Conservation (phyloP, 2,888 invertebrate genomes). For the Eledona agricola region DNA sequence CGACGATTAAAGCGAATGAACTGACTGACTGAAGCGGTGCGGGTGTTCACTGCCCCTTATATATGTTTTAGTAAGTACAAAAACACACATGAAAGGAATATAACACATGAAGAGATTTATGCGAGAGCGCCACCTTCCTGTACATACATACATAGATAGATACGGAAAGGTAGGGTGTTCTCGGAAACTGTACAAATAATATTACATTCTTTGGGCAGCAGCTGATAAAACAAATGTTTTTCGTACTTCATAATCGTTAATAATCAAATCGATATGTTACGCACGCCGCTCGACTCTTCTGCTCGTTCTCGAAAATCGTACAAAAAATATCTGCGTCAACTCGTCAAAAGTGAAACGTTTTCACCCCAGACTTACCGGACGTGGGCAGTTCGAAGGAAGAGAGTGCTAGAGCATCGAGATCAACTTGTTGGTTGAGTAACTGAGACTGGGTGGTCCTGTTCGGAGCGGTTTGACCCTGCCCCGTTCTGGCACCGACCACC, state of each 20-base stretch:
- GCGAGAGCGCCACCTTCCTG: constrained; percentile 34
- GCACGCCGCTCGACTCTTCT: too few species aligned
- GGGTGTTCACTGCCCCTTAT: constrained; percentile 52
- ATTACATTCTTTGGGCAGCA: too few species aligned
- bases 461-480: constrained; percentile 54
- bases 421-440: constrained; percentile 61
- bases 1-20: constrained; percentile 16
- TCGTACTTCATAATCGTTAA: too few species aligned
- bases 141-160: constrained; percentile 25
- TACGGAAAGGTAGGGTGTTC: too few species aligned
- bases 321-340: constrained; percentile 30
- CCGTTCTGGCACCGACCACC: constrained; percentile 84
- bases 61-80: constrained; percentile 52
- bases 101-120: constrained; percentile 32
- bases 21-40: constrained; percentile 41
- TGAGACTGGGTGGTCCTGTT: constrained; percentile 56
- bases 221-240: too few species aligned
- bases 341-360: neutral
- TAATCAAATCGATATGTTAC: too few species aligned
- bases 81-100: constrained; percentile 47
- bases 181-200: too few species aligned
- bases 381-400: constrained; percentile 75
- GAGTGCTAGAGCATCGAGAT: constrained; percentile 72
- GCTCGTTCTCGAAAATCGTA: too few species aligned
- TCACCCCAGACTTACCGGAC: constrained; percentile 64